Conservation (phyloP, 2,888 invertebrate species). For the Gryllus longicercus region DNA sequence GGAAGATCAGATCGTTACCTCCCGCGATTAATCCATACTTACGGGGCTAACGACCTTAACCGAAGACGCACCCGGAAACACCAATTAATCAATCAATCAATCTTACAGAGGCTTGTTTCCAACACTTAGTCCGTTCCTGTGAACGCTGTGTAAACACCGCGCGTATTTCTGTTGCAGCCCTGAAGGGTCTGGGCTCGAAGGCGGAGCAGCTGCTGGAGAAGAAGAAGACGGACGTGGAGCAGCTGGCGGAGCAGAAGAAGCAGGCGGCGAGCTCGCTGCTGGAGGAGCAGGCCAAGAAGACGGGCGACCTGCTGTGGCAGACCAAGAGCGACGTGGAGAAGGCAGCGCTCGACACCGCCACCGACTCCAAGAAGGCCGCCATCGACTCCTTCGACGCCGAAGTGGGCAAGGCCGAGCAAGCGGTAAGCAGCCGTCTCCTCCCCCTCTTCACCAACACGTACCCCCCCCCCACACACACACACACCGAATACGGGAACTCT, state of each 20-base stretch:
- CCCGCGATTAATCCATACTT: too few relatives aligned
- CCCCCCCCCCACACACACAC: too few relatives aligned
- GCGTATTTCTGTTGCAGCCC: slow-evolving; percentile 48
- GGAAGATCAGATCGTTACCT: background rate
- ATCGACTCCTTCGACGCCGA: slow-evolving; percentile 56
- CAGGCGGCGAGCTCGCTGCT: slow-evolving; percentile 37
- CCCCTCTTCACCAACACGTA: too few relatives aligned
- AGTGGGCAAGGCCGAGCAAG: slow-evolving; percentile 48
- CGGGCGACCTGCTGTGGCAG: slow-evolving; percentile 58
- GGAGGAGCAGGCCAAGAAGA: slow-evolving; percentile 55
- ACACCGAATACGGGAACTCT: too few relatives aligned
- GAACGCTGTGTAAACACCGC: background rate
- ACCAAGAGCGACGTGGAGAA: slow-evolving; percentile 55
- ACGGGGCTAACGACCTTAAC: too few relatives aligned
- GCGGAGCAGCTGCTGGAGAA: slow-evolving; percentile 66
- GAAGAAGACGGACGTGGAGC: slow-evolving; percentile 69
- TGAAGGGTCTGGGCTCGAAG: slow-evolving; percentile 69
- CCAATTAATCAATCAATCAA: too few relatives aligned
- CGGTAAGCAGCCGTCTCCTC: background rate
- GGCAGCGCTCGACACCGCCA: slow-evolving; percentile 50
- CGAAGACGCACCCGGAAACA: too few relatives aligned
- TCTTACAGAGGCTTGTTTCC: too few relatives aligned
- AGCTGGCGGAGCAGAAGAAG: slow-evolving; percentile 50
- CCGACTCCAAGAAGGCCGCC: slow-evolving; percentile 51
- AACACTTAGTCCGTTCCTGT: too few relatives aligned